phyloP scores from a whole-genome alignment of 2,797 vertebrate genomes.

The Adrianichthys oophorus region DNA sequence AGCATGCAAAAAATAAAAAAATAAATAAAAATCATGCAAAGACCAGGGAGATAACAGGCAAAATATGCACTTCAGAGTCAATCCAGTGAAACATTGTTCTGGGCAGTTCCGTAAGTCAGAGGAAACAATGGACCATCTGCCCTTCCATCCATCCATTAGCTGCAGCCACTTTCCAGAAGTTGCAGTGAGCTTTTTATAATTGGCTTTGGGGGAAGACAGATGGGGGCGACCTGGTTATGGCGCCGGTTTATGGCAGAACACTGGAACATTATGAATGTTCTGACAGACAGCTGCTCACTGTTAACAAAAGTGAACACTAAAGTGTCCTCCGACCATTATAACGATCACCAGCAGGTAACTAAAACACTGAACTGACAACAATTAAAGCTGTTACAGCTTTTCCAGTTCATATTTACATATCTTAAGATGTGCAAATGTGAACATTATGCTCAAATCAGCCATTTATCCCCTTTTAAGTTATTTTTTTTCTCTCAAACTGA shows the following conservation, averaged over 20 bases:
- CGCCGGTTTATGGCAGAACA: not conserved
- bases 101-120: slow-evolving; percentile 1
- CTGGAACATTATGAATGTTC: not conserved
- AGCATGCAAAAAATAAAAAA: too few species aligned
- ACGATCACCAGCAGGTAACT: too few species aligned
- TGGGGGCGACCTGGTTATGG: not conserved
- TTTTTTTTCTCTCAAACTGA: too few species aligned
- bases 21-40: not conserved
- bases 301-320: too few species aligned
- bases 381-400: too few species aligned
- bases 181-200: not conserved
- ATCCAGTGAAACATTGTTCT: not conserved
- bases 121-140: slow-evolving; percentile 1
- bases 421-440: too few species aligned
- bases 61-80: slow-evolving; percentile 1
- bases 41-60: not conserved
- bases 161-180: not conserved
- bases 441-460: too few species aligned
- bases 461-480: too few species aligned
- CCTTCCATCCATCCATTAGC: not conserved
- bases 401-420: too few species aligned
- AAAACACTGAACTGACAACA: too few species aligned
- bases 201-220: not conserved
- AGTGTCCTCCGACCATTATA: too few species aligned
- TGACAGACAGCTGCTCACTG: too few species aligned